phyloP scores from a whole-genome alignment of 2,888 invertebrate genomes.

The Ormyrus nitidulus region DNA sequence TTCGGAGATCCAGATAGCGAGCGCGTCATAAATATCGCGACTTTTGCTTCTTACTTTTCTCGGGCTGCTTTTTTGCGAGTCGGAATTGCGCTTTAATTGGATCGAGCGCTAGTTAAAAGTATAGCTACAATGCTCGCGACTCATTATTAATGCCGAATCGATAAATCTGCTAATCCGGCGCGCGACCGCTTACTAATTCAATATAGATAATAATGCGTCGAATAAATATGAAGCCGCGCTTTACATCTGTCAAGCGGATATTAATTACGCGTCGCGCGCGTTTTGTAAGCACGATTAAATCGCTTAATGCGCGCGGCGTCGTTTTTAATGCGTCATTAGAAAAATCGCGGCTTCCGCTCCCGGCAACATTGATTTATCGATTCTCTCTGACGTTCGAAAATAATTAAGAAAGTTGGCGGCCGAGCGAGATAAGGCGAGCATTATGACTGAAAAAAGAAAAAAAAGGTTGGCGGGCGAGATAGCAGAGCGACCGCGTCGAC shows the following conservation, averaged over 20 bases:
- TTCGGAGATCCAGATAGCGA: constrained; percentile 26
- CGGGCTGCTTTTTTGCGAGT: not conserved
- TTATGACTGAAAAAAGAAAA: constrained; percentile 3
- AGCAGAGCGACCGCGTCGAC: constrained; percentile 11
- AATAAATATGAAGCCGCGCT: too few relatives aligned
- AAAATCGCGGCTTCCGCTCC: not conserved
- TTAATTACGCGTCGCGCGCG: too few relatives aligned
- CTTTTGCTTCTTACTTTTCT: not conserved
- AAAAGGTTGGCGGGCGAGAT: constrained; percentile 35
- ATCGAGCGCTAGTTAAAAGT: not conserved
- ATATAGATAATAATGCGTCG: too few relatives aligned
- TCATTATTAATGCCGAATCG: too few relatives aligned
- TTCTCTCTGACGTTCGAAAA: constrained; percentile 20
- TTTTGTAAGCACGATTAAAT: too few relatives aligned
- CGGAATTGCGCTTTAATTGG: not conserved
- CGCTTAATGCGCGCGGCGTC: too few relatives aligned
- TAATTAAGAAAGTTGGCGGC: constrained; percentile 46
- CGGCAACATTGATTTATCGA: constrained; percentile 18
- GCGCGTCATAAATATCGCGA: constrained; percentile 28
- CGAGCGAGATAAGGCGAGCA: not conserved
- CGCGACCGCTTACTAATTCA: too few relatives aligned
- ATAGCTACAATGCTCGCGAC: too few relatives aligned
- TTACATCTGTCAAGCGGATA: too few relatives aligned
- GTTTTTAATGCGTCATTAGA: constrained; percentile 1
- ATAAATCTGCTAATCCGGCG: too few relatives aligned